Percentiles rank a stretch among this genome's conserved stretches.
Conservation (phyloP, 2,888 invertebrate species). For the Glyphotaelius pellucidus region DNA sequence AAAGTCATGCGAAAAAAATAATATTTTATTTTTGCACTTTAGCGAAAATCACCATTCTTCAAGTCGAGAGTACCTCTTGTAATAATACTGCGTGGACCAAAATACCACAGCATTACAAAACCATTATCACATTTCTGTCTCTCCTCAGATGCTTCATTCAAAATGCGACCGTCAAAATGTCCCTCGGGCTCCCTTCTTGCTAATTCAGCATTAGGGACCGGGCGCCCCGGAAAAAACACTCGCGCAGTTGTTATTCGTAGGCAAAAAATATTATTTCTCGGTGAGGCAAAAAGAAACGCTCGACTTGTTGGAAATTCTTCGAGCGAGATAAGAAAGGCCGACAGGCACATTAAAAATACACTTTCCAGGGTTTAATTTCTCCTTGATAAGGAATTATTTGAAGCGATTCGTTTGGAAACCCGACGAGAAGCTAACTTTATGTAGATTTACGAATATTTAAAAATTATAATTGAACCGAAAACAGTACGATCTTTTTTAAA, state of each 20-base stretch:
- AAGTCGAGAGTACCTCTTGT: neutral
- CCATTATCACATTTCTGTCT: slow-evolving; percentile 8
- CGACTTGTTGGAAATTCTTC: slow-evolving; percentile 33
- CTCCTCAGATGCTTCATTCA: slow-evolving; percentile 22
- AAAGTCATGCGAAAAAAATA: neutral
- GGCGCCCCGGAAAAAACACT: slow-evolving; percentile 6
- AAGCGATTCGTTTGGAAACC: neutral
- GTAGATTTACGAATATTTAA: neutral
- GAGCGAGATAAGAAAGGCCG: slow-evolving; percentile 31
- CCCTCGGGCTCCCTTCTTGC: neutral
- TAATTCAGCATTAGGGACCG: slow-evolving; percentile 37
- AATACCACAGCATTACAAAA: slow-evolving; percentile 9
- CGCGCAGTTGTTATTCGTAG: slow-evolving; percentile 6
- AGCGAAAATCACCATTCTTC: neutral
- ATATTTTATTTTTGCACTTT: neutral
- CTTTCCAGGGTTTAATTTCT: neutral
- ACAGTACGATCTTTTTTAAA: neutral
- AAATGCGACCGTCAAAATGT: neutral
- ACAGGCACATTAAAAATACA: slow-evolving; percentile 34
- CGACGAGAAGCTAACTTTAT: neutral
- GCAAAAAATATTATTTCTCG: slow-evolving; percentile 24
- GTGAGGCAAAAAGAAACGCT: slow-evolving; percentile 17
- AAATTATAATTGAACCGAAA: neutral
- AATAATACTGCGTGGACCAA: neutral
- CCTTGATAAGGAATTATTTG: slow-evolving; percentile 1